A percentile compares a stretch with the other conserved stretches of the same genome.
These are phyloP conservation scores for Drosophila fulvimacula DNA, from an alignment of 2,888 invertebrate genomes.

Conservation along the genomic window DNA sequence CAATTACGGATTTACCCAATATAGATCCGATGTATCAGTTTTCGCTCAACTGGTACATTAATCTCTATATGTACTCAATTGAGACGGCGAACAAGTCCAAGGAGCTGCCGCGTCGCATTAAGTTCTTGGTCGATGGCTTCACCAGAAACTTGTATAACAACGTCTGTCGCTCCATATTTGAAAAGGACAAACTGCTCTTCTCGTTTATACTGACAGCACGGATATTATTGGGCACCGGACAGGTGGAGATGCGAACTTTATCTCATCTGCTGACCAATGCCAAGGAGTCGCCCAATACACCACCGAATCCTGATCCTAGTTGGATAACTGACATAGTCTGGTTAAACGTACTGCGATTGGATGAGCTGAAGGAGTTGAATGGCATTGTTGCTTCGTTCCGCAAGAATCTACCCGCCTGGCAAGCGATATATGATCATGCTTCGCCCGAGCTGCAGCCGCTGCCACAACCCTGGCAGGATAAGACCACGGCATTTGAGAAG, in stretches of 20 bases:
- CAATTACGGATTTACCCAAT: constrained; percentile 92
- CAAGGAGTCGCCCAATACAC: constrained; percentile 77
- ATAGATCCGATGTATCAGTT: constrained; percentile 98
- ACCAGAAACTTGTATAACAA: constrained; percentile 93
- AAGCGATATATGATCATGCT: constrained; percentile 88
- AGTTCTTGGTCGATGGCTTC: constrained; percentile 92
- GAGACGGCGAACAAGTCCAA: constrained; percentile 86
- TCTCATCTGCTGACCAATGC: constrained; percentile 90
- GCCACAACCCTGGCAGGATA: constrained; percentile 88
- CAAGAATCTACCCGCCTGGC: constrained; percentile 86
- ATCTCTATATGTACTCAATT: constrained; percentile 86
- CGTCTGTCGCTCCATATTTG: constrained; percentile 95
- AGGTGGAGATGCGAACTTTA: constrained; percentile 89
- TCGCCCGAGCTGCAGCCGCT: constrained; percentile 89
- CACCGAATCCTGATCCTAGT: constrained; percentile 89
- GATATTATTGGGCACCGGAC: constrained; percentile 87
- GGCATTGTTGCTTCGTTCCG: constrained; percentile 88
- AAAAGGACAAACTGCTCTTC: constrained; percentile 94
- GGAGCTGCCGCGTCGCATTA: constrained; percentile 90
- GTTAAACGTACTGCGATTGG: constrained; percentile 91
- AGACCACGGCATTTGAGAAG: constrained; percentile 90
- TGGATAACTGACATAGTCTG: constrained; percentile 94
- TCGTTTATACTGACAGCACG: constrained; percentile 91
- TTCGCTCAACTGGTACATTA: constrained; percentile 96
- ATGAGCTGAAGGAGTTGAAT: constrained; percentile 87